Conservation (phyloP, 2,888 invertebrate genomes). For the Macaria notata region DNA sequence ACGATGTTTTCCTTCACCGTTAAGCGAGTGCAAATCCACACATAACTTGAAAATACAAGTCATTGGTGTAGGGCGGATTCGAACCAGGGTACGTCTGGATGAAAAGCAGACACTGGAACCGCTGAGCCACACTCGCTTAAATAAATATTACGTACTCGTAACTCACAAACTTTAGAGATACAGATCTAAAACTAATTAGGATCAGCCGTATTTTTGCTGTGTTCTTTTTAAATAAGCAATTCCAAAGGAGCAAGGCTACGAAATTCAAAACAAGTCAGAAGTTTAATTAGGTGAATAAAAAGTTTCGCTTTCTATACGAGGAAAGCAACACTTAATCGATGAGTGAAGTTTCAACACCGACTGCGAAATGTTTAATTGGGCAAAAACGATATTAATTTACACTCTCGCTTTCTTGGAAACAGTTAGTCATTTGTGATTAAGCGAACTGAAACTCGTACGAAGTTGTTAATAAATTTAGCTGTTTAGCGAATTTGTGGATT, state of each 20-base stretch:
- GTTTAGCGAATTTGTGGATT: too few species aligned
- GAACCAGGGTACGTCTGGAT: too few species aligned
- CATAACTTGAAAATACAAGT: too few species aligned
- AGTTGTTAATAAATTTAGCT: neutral
- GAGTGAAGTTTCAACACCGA: slow-evolving; percentile 28
- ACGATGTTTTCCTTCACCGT: too few species aligned
- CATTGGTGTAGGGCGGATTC: too few species aligned
- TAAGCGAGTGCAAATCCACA: too few species aligned
- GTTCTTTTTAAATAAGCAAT: slow-evolving; percentile 38
- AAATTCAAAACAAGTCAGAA: slow-evolving; percentile 48
- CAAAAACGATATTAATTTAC: slow-evolving; percentile 26
- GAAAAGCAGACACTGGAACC: too few species aligned
- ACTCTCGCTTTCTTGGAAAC: slow-evolving; percentile 3
- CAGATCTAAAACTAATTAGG: slow-evolving; percentile 50
- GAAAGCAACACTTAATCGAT: slow-evolving; percentile 29
- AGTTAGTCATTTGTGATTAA: slow-evolving; percentile 1
- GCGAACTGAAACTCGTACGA: neutral
- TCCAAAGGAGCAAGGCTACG: slow-evolving; percentile 38
- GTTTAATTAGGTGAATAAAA: slow-evolving; percentile 56
- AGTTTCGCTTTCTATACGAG: slow-evolving; percentile 39
- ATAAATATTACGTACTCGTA: too few species aligned
- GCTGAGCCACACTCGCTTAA: too few species aligned
- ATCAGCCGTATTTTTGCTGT: slow-evolving; percentile 40
- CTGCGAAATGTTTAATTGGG: slow-evolving; percentile 31
- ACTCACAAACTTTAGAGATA: slow-evolving; percentile 35